Evolutionary conservation across 2,113 vertebrate species (phyloP).

Genomic region (Rhodinocichla rosea): DNA sequence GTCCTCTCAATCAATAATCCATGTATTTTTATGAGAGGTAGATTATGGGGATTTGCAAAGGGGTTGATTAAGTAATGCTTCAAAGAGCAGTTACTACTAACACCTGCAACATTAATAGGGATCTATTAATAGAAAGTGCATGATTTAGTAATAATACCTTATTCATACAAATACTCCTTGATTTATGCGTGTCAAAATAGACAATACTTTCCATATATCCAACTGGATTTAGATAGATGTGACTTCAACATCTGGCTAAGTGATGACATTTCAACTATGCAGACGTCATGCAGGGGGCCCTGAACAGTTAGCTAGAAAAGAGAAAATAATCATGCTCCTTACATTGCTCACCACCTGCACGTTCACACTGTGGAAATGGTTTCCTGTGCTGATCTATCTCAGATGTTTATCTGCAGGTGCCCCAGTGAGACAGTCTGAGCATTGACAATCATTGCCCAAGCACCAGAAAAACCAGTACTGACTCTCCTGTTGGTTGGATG

Average conservation of each 20-base stretch:
- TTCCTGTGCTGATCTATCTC: constrained; percentile 63
- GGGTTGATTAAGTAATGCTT: constrained; percentile 72
- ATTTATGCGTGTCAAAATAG: constrained; percentile 60
- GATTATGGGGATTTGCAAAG: constrained; percentile 77
- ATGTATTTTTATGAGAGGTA: constrained; percentile 74
- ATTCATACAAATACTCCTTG: constrained; percentile 56
- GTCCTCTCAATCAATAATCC: constrained; percentile 80
- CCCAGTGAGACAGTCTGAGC: constrained; percentile 2
- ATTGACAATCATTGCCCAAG: constrained; percentile 26
- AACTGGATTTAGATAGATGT: constrained; percentile 35
- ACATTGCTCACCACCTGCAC: constrained; percentile 43
- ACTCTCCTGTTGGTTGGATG: neutral
- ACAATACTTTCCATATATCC: constrained; percentile 37
- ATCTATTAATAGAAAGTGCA: constrained; percentile 71
- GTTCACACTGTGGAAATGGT: constrained; percentile 38
- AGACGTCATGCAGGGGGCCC: constrained; percentile 37
- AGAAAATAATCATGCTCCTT: constrained; percentile 44
- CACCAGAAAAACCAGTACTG: neutral
- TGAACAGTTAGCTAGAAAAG: constrained; percentile 22
- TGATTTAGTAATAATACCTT: constrained; percentile 58
- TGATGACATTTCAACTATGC: constrained; percentile 56
- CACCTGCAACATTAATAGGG: constrained; percentile 77
- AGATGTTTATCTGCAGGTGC: constrained; percentile 52
- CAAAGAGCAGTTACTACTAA: constrained; percentile 66
- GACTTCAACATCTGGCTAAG: constrained; percentile 70